Conservation (phyloP, 2,888 invertebrate species). For the Bellardia bayeri region DNA sequence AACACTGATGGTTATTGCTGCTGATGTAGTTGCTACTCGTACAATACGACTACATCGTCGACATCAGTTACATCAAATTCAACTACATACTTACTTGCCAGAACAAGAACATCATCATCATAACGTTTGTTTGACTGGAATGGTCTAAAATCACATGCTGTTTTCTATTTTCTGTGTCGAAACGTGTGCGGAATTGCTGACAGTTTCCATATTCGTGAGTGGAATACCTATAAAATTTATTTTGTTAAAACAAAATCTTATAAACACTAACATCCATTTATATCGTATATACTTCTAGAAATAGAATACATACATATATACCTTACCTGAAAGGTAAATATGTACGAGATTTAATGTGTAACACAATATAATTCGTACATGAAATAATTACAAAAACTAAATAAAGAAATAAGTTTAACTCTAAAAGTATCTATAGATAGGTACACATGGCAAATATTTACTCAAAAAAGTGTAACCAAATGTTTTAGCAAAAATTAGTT, state of each 20-base stretch:
- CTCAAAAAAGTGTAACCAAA: too few relatives aligned
- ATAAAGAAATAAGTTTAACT: not conserved
- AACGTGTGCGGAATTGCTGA: slow-evolving; percentile 53
- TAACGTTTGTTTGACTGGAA: not conserved
- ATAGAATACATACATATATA: not conserved
- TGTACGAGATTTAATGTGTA: not conserved
- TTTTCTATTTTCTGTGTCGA: slow-evolving; percentile 16
- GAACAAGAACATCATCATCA: not conserved
- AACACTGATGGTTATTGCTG: not conserved
- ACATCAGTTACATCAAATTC: not conserved
- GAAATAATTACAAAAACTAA: not conserved
- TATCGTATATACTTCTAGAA: not conserved
- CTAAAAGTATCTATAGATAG: too few relatives aligned
- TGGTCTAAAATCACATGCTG: slow-evolving; percentile 28
- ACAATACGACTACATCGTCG: not conserved
- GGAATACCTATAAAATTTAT: slow-evolving; percentile 42
- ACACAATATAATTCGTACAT: not conserved
- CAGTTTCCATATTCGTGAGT: slow-evolving; percentile 50
- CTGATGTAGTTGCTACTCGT: not conserved
- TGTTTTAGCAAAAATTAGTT: too few relatives aligned
- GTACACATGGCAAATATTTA: too few relatives aligned
- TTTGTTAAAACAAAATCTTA: not conserved
- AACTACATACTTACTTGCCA: not conserved
- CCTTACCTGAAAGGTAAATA: not conserved
- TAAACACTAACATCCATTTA: not conserved